Percentiles rank a stretch among this genome's conserved stretches.
These are phyloP conservation scores for Drosophila suboccidentalis DNA, from an alignment of 2,888 invertebrate species.

Conservation along the genomic window DNA sequence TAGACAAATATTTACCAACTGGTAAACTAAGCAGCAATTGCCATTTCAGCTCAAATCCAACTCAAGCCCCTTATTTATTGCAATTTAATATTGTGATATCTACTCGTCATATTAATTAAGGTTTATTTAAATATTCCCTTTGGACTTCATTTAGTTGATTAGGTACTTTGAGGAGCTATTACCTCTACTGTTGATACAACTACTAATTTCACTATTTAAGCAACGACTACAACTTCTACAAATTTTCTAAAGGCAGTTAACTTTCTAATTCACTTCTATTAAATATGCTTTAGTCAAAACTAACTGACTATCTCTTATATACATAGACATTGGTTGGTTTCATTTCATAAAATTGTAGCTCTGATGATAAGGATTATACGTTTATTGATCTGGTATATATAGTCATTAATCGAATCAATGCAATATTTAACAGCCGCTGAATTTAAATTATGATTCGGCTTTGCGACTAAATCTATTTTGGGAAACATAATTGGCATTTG, in stretches of 20 bases:
- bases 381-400: not conserved
- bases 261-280: too few relatives aligned
- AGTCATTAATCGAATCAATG: conserved; percentile 20
- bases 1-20: conserved; percentile 59
- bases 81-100: conserved; percentile 10
- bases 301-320: not conserved
- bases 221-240: not conserved
- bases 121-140: conserved; percentile 1
- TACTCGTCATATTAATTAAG: not conserved
- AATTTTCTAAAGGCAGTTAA: too few relatives aligned
- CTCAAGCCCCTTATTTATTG: conserved; percentile 1
- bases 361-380: too few relatives aligned
- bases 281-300: too few relatives aligned
- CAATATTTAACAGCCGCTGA: conserved; percentile 48
- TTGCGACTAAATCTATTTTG: conserved; percentile 64
- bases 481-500: conserved; percentile 61
- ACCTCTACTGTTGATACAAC: not conserved
- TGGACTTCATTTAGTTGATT: not conserved
- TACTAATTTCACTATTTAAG: not conserved
- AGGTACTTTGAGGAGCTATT: not conserved
- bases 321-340: not conserved
- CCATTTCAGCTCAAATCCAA: conserved; percentile 31
- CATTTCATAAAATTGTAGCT: too few relatives aligned
- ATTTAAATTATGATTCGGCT: conserved; percentile 73
- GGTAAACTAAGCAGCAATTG: conserved; percentile 36